A percentile compares a stretch with the other conserved stretches of the same genome.
Conservation (phyloP, 2,888 invertebrate species). For the Nymphalis c-album region DNA sequence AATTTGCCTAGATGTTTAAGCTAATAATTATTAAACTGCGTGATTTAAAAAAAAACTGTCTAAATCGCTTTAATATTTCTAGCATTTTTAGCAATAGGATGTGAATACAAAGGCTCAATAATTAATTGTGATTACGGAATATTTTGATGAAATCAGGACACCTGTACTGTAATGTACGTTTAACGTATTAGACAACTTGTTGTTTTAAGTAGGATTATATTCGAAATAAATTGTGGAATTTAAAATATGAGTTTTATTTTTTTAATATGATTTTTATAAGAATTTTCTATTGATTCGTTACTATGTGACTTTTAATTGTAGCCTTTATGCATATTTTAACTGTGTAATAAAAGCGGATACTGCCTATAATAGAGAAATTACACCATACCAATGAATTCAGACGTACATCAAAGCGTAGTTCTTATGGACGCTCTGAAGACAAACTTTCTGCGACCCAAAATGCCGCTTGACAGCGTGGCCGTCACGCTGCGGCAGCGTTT, state of each 20-base stretch:
- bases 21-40: conserved; percentile 14
- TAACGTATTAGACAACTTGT: conserved; percentile 40
- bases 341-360: no score
- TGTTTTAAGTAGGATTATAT: conserved; percentile 48
- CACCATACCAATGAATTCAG: no score
- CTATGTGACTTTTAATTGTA: neutral
- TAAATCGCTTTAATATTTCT: conserved; percentile 51
- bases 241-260: conserved; percentile 14
- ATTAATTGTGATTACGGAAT: conserved; percentile 49
- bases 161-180: conserved; percentile 35
- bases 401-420: no score
- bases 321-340: no score
- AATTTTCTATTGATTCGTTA: neutral
- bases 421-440: no score
- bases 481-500: no score
- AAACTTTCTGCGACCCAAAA: no score
- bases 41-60: conserved; percentile 29
- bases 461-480: no score
- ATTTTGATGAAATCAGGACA: conserved; percentile 53
- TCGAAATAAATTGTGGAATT: conserved; percentile 41
- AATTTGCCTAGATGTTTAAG: conserved; percentile 22
- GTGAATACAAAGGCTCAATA: conserved; percentile 40
- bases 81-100: conserved; percentile 56
- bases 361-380: no score
- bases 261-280: neutral